Evolutionary conservation across 2,797 vertebrate genomes (phyloP).

Genomic region (Limnodromus scolopaceus): DNA sequence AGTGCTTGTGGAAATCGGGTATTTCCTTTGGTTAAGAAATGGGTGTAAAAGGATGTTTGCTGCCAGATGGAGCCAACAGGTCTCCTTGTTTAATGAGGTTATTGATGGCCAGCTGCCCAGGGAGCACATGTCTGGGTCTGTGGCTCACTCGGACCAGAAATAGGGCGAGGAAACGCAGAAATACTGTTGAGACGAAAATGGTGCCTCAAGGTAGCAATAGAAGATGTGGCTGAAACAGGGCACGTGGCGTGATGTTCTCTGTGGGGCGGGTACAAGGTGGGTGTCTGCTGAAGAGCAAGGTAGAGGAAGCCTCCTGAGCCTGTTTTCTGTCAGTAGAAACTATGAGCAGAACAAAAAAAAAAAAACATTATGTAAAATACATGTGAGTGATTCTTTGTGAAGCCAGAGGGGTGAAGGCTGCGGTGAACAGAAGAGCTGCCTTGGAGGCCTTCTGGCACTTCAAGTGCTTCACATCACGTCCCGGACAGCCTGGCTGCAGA

Average conservation of each 20-base stretch:
- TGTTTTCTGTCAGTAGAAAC: neutral
- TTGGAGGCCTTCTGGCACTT: neutral
- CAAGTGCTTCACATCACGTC: neutral
- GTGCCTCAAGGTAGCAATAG: neutral
- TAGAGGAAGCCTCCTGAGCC: rapidly evolving
- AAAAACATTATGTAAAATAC: neutral
- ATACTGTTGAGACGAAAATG: neutral
- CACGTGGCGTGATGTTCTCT: rapidly evolving
- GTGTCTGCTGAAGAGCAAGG: neutral
- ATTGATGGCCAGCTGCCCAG: neutral
- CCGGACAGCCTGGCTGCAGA: neutral
- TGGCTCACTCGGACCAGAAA: neutral
- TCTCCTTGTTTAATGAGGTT: neutral
- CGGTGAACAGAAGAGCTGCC: rapidly evolving
- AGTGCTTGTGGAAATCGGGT: rapidly evolving
- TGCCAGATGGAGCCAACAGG: neutral
- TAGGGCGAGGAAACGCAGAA: neutral
- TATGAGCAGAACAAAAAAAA: neutral
- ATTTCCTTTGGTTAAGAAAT: rapidly evolving
- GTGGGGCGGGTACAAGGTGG: neutral
- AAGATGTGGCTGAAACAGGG: neutral
- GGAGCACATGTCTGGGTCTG: rapidly evolving
- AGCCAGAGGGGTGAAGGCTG: neutral
- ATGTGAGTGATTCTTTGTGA: neutral
- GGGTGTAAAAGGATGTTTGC: neutral